Percentiles rank a stretch among this genome's conserved stretches.
Evolutionary conservation across 2,888 invertebrate genomes (phyloP).

Genomic region (Monoplex corrugatus): DNA sequence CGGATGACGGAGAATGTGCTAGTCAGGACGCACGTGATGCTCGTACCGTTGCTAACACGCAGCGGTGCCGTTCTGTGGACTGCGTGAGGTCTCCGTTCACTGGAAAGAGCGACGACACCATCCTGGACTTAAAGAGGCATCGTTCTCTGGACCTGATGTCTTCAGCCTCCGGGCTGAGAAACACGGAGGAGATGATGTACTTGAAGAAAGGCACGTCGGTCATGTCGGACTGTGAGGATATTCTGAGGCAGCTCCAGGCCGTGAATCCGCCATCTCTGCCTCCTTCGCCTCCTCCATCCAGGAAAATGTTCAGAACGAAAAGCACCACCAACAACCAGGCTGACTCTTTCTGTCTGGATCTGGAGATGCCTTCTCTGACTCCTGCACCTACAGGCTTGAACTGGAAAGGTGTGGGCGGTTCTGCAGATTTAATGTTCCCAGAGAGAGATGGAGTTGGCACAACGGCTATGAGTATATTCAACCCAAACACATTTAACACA

Average conservation of each 20-base stretch:
- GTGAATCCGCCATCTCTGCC: slow-evolving; percentile 20
- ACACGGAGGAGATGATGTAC: neutral
- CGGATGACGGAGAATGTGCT: neutral
- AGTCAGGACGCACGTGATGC: neutral
- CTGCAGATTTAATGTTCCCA: neutral
- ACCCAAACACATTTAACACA: neutral
- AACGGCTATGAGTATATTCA: neutral
- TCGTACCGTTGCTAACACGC: neutral
- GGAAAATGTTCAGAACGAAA: neutral
- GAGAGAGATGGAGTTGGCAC: neutral
- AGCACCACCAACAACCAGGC: neutral
- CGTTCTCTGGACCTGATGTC: neutral
- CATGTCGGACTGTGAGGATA: slow-evolving; percentile 37
- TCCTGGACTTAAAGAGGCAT: too few relatives aligned
- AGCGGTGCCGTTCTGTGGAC: neutral
- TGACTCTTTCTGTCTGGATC: neutral
- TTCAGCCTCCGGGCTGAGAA: neutral
- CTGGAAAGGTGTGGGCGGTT: neutral
- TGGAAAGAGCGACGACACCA: too few relatives aligned
- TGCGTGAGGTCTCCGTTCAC: neutral
- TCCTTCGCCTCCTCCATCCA: neutral
- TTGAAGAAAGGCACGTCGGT: slow-evolving; percentile 20
- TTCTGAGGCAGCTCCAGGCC: slow-evolving; percentile 35
- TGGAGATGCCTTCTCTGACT: neutral
- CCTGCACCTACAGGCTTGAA: neutral